Percentiles rank a stretch among this genome's conserved stretches.
These are phyloP conservation scores for Andrena cerasifolii DNA, from an alignment of 1,140 invertebrate genomes.

Conservation along the genomic window DNA sequence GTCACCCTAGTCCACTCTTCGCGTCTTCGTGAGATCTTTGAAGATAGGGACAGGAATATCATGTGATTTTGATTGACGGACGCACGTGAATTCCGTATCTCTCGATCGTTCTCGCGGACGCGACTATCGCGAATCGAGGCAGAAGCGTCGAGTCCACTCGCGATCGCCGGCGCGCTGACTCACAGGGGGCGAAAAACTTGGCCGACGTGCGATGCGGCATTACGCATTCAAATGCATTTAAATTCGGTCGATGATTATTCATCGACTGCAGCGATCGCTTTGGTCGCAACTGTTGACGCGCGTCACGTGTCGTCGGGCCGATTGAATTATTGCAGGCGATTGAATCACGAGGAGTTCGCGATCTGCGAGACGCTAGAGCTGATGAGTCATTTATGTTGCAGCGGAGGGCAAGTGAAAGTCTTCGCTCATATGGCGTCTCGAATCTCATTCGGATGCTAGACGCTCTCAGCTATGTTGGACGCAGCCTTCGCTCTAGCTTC, in stretches of 20 bases:
- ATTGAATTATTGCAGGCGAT: background rate
- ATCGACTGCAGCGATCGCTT: background rate
- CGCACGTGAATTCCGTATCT: background rate
- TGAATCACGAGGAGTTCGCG: background rate
- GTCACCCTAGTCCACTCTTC: no score
- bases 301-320: background rate
- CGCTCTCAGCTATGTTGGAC: no score
- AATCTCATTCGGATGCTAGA: no score
- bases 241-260: background rate
- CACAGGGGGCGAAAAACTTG: background rate
- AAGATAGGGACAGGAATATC: background rate
- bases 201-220: background rate
- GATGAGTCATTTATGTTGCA: background rate
- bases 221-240: background rate
- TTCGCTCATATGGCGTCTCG: no score
- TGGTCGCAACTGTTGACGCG: background rate
- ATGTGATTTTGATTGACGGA: background rate
- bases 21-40: background rate
- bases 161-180: background rate
- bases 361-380: background rate
- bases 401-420: background rate
- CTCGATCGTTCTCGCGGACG: background rate
- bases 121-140: background rate
- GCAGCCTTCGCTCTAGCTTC: no score
- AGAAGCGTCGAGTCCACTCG: background rate